A percentile compares a stretch with the other conserved stretches of the same genome.
Conservation (phyloP, 2,888 invertebrate genomes). For the Serrognathus titanus region DNA sequence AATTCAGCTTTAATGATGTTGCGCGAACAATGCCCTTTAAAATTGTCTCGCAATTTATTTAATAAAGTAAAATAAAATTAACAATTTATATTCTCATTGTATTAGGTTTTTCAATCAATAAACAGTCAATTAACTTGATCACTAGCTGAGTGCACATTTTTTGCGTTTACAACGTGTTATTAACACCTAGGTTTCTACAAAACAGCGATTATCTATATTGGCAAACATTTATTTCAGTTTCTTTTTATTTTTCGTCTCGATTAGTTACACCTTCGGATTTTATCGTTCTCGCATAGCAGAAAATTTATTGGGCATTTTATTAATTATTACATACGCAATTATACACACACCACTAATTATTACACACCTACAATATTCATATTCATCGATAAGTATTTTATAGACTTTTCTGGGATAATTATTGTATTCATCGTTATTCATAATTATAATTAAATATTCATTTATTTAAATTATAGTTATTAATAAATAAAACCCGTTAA, state of each 20-base stretch:
- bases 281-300: not conserved
- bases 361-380: no score
- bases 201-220: conserved; percentile 1
- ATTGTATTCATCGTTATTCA: no score
- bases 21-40: conserved; percentile 2
- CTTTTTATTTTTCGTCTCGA: not conserved
- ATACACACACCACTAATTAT: not conserved
- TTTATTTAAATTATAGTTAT: no score
- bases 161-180: not conserved
- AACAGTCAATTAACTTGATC: conserved; percentile 1
- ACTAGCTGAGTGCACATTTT: not conserved
- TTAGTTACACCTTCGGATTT: conserved; percentile 2
- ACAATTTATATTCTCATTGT: conserved; percentile 1
- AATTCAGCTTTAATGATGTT: conserved; percentile 2
- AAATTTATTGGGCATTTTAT: not conserved
- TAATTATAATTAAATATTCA: no score
- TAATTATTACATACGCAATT: not conserved
- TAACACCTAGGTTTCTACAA: conserved; percentile 2
- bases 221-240: conserved; percentile 1
- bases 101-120: conserved; percentile 2
- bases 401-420: no score
- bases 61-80: conserved; percentile 3
- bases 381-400: no score
- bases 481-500: no score
- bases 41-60: conserved; percentile 4